Evolutionary conservation across 2,797 vertebrate species (phyloP).

Genomic region (Gambelia wislizenii): DNA sequence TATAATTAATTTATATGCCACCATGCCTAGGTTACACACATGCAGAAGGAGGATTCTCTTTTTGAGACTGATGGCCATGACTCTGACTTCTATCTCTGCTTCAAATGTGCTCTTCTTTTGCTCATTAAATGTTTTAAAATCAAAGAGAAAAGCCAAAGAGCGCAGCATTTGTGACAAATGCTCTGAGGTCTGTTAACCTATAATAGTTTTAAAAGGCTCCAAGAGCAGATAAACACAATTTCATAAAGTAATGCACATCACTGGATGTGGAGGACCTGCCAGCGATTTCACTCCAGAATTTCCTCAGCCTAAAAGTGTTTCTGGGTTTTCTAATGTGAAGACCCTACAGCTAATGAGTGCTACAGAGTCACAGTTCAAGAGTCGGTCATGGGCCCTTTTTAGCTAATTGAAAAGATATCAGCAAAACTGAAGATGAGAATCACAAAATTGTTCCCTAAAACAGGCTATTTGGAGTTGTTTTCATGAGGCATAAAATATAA

Average conservation of each 20-base stretch:
- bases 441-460: background rate
- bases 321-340: background rate
- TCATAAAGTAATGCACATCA: background rate
- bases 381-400: slow-evolving; percentile 8
- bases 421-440: slow-evolving; percentile 9
- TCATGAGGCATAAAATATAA: background rate
- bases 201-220: slow-evolving; percentile 27
- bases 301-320: background rate
- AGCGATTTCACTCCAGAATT: slow-evolving; percentile 9
- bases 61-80: background rate
- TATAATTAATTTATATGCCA: too few species aligned
- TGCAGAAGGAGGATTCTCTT: too few species aligned
- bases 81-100: slow-evolving; percentile 16
- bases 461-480: background rate
- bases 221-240: background rate
- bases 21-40: too few species aligned
- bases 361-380: slow-evolving; percentile 13
- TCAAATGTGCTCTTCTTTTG: background rate
- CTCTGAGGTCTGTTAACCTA: slow-evolving; percentile 24
- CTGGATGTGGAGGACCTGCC: background rate
- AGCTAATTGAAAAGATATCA: slow-evolving; percentile 34
- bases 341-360: slow-evolving; percentile 17
- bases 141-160: background rate
- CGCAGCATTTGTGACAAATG: background rate
- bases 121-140: slow-evolving; percentile 16